phyloP scores from a whole-genome alignment of 2,797 vertebrate genomes.

The Bradypodion ventrale region DNA sequence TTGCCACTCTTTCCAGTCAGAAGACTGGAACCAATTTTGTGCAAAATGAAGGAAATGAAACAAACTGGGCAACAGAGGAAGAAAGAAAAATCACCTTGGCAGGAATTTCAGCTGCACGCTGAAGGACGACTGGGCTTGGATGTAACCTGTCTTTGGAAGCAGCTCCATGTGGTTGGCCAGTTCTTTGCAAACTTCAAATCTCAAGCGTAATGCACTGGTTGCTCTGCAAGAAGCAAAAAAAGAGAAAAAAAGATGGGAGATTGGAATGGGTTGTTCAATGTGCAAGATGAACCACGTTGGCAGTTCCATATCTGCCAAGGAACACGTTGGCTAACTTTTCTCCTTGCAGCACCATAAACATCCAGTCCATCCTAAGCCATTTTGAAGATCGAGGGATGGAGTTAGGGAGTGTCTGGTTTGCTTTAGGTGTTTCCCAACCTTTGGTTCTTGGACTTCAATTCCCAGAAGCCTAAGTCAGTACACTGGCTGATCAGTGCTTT shows the following conservation, averaged over 20 bases:
- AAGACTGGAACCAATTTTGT: too few relatives aligned
- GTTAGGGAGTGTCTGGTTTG: background rate
- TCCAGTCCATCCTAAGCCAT: background rate
- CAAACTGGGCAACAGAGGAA: background rate
- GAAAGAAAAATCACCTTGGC: conserved; percentile 79
- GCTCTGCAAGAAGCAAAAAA: conserved; percentile 77
- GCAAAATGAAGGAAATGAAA: too few relatives aligned
- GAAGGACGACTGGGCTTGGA: conserved; percentile 85
- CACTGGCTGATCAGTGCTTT: too few relatives aligned
- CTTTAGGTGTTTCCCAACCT: too few relatives aligned
- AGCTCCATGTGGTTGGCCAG: conserved; percentile 89
- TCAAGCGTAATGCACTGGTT: conserved; percentile 79
- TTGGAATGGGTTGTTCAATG: too few relatives aligned
- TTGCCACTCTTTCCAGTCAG: too few relatives aligned
- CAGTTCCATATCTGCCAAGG: too few relatives aligned
- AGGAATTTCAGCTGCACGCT: conserved; percentile 87
- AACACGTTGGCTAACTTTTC: background rate
- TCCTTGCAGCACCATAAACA: too few relatives aligned
- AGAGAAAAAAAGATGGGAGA: accelerated
- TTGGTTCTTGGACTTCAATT: too few relatives aligned
- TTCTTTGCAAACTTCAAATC: conserved; percentile 86
- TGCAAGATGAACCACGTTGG: too few relatives aligned
- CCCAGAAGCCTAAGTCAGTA: too few relatives aligned
- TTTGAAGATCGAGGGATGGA: background rate
- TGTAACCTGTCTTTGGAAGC: conserved; percentile 83